Conservation (phyloP, 2,113 vertebrate genomes). For the Hirundichthys speculiger region DNA sequence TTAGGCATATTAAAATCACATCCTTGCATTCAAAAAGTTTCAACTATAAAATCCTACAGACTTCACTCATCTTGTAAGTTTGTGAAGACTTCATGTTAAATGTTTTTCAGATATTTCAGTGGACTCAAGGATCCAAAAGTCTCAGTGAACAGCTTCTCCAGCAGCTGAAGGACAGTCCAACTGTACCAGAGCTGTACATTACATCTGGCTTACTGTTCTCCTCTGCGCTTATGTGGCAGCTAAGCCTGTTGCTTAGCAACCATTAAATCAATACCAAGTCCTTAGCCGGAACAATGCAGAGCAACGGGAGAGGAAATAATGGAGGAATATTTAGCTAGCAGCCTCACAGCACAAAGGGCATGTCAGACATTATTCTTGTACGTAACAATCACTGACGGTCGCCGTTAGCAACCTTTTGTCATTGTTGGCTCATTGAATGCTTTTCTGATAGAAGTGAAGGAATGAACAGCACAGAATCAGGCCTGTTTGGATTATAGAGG, state of each 20-base stretch:
- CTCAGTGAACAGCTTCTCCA: constrained; percentile 22
- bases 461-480: constrained; percentile 27
- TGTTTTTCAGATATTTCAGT: constrained; percentile 24
- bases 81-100: not conserved
- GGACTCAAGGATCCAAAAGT: constrained; percentile 14
- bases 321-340: constrained; percentile 70
- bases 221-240: constrained; percentile 71
- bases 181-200: constrained; percentile 66
- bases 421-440: constrained; percentile 45
- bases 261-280: constrained; percentile 84
- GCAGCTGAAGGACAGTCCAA: constrained; percentile 38
- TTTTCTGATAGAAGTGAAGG: constrained; percentile 26
- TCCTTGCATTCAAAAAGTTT: not conserved
- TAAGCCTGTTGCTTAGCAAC: constrained; percentile 85
- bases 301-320: constrained; percentile 71
- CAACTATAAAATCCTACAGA: not conserved
- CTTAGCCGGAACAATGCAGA: constrained; percentile 73
- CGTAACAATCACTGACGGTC: constrained; percentile 53
- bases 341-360: constrained; percentile 69
- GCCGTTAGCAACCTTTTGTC: constrained; percentile 53
- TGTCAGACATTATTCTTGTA: constrained; percentile 52
- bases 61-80: not conserved
- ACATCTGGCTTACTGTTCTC: constrained; percentile 72
- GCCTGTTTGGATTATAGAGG: constrained; percentile 35
- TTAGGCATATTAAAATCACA: not conserved